Percentiles rank a stretch among this genome's conserved stretches.
Evolutionary conservation across 2,888 invertebrate species (phyloP).

Genomic region (Latrodectus elegans): DNA sequence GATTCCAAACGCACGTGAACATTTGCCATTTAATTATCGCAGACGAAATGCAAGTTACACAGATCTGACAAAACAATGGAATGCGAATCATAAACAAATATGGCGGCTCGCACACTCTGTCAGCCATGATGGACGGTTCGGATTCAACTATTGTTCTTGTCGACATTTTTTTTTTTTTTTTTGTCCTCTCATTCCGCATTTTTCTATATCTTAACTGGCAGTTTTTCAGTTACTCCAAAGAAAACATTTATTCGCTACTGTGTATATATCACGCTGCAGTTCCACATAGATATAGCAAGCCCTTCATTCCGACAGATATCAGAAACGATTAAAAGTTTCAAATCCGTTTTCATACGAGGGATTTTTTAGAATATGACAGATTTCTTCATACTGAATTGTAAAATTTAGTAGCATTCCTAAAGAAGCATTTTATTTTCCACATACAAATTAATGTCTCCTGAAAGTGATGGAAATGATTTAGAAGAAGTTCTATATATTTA

Average conservation of each 20-base stretch:
- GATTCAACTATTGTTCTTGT: conserved; percentile 40
- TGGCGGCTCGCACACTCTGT: conserved; percentile 24
- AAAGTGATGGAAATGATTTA: too few species aligned
- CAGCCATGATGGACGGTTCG: conserved; percentile 37
- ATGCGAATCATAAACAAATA: conserved; percentile 43
- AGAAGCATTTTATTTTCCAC: too few species aligned
- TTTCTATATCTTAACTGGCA: not conserved
- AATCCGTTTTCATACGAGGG: too few species aligned
- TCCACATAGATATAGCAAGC: not conserved
- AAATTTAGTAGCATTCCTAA: too few species aligned
- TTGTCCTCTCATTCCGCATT: conserved; percentile 10
- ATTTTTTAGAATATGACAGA: too few species aligned
- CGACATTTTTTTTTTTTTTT: conserved; percentile 13
- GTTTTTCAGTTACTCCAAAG: conserved; percentile 6
- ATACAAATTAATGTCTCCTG: too few species aligned
- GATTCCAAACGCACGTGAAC: conserved; percentile 27
- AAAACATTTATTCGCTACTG: not conserved
- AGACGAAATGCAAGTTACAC: conserved; percentile 6
- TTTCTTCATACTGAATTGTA: too few species aligned
- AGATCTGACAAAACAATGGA: conserved; percentile 48
- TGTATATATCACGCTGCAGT: not conserved
- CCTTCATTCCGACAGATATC: not conserved
- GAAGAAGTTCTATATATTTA: too few species aligned
- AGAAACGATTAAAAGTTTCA: too few species aligned
- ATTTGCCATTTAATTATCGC: conserved; percentile 21